These are phyloP conservation scores for Drymodes brunneopygia DNA, from an alignment of 2,113 vertebrate species.

Conservation along the genomic window DNA sequence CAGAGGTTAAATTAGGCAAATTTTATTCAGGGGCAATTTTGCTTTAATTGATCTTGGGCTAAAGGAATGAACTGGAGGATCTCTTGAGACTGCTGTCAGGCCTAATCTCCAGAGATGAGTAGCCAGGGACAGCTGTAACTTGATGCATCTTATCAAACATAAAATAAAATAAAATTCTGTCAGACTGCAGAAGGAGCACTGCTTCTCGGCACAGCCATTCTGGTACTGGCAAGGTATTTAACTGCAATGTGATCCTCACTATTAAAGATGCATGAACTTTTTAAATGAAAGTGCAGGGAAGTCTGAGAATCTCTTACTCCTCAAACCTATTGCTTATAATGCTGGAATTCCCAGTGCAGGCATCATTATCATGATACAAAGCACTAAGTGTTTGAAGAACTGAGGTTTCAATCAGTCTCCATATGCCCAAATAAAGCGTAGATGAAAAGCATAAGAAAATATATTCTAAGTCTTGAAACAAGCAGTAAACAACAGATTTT, in stretches of 20 bases:
- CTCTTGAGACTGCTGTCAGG: neutral
- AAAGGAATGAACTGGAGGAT: neutral
- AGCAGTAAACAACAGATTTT: slow-evolving; percentile 3
- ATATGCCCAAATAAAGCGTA: neutral
- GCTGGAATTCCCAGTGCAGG: neutral
- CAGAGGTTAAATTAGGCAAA: neutral
- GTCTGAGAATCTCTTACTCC: neutral
- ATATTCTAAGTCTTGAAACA: neutral
- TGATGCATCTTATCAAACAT: neutral
- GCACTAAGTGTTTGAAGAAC: neutral
- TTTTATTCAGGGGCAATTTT: neutral
- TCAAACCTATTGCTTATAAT: neutral
- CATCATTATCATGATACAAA: neutral
- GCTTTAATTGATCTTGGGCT: neutral
- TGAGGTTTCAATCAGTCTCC: neutral
- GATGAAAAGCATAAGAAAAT: neutral
- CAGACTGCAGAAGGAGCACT: neutral
- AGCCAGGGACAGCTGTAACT: neutral
- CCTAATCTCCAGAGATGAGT: neutral
- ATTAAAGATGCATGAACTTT: neutral
- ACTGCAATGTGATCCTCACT: neutral
- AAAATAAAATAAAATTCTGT: neutral
- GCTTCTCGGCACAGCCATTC: neutral
- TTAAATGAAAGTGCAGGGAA: neutral
- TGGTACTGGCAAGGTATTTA: neutral